Percentiles rank a stretch among this genome's conserved stretches.
Conservation (phyloP, 2,888 invertebrate genomes). For the Alloplasta piceator region DNA sequence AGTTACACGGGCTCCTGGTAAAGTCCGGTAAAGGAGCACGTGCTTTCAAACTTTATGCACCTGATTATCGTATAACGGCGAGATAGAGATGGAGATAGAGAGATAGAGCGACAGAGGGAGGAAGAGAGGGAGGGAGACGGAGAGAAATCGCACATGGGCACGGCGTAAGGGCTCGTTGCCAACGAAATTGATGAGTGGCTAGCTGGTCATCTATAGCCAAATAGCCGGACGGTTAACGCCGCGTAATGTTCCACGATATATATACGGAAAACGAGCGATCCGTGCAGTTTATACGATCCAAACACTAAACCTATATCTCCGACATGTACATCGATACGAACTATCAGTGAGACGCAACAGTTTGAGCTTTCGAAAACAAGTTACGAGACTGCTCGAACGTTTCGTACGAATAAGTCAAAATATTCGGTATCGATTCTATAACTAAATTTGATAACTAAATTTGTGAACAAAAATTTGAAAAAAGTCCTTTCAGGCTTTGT, state of each 20-base stretch:
- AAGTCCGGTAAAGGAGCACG: slow-evolving; percentile 66
- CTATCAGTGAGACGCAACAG: slow-evolving; percentile 57
- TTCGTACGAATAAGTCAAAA: no score
- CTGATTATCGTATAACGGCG: slow-evolving; percentile 57
- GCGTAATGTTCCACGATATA: slow-evolving; percentile 48
- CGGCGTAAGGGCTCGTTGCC: slow-evolving; percentile 56
- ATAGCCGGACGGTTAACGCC: slow-evolving; percentile 50
- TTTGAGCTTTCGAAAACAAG: slow-evolving; percentile 37
- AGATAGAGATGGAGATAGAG: slow-evolving; percentile 2
- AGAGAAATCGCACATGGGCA: slow-evolving; percentile 21
- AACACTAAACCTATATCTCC: background rate
- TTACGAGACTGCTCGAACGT: background rate
- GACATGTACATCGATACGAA: slow-evolving; percentile 4
- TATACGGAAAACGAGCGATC: slow-evolving; percentile 42
- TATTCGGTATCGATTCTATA: no score
- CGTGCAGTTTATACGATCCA: slow-evolving; percentile 6
- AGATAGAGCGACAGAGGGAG: background rate
- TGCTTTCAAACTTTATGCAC: slow-evolving; percentile 60
- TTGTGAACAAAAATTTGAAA: no score
- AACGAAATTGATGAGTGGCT: slow-evolving; percentile 60
- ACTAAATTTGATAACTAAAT: no score
- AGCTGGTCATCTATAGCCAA: slow-evolving; percentile 46
- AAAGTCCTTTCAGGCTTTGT: no score
- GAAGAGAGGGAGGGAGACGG: background rate
- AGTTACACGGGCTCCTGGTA: slow-evolving; percentile 9